Base-by-base conservation (phyloP, 2,888 invertebrate species). In the Thera britannica region DNA sequence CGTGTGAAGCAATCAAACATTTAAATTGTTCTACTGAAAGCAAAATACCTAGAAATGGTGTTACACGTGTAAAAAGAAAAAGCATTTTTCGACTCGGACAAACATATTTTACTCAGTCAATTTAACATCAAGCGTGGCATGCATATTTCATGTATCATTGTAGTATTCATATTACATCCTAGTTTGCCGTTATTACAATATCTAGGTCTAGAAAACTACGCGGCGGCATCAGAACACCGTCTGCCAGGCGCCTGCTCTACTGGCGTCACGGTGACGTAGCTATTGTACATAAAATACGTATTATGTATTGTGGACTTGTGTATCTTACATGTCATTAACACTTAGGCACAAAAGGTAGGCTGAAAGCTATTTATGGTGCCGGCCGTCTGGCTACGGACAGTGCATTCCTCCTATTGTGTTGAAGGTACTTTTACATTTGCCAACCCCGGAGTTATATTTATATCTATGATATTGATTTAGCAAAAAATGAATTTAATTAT, bases 191-290 rank as follows among this genome's bases (percentile, higher is more conserved):
- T 59, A 59, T 68, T 60, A 51, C 48, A 64, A 41, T 51, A 70
- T 65, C 67, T 74, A 74, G 70, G 68, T 68, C 70, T 70, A 74
- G 73, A 77, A 78, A 73, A 72, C 62, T 72, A 68, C 52, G 58
- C 68, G 59, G 62, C n/a, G n/a, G n/a, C 68, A 68, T 72, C 65
- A 70, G 59, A 46, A 63, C 60, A 74, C 70, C 77, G 78, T 70
- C 78, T 69, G 72, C 58, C 78, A 70, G 77, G 78, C 79, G 81
- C 80, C 79, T 70, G 63, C 71, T 44, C 2, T 23, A 6, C 62
- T 68, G 72, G 67, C 81, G 82, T 81, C 82, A 83, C 70, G 44
- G 65, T 84, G 81, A 83, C 81, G 83, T 79, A 70, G 72, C 68
- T 70, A 68, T 71, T 63, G 76, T 78, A 78, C 74, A 78, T 74